A percentile compares a stretch with the other conserved stretches of the same genome.
Conservation (phyloP, 2,888 invertebrate species). For the Seira ritae region DNA sequence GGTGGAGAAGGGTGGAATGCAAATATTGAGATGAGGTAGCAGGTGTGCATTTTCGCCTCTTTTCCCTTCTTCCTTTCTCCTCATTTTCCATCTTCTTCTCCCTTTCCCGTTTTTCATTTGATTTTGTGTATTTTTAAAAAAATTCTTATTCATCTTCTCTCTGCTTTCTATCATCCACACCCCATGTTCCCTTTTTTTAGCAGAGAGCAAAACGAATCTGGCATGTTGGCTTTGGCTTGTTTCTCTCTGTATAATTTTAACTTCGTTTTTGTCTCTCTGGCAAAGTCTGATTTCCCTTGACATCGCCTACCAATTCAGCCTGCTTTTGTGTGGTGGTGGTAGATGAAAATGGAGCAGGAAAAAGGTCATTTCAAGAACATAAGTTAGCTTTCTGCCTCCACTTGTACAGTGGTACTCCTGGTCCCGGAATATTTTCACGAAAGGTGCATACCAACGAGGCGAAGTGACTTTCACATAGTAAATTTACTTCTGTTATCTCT, state of each 20-base stretch:
- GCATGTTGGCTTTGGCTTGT: background rate
- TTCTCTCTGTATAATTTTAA: background rate
- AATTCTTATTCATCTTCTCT: background rate
- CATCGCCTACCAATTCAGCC: conserved; percentile 29
- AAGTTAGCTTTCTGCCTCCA: background rate
- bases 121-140: background rate
- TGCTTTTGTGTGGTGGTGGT: background rate
- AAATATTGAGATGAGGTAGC: conserved; percentile 64
- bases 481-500: background rate
- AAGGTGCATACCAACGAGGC: background rate
- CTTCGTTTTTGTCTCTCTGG: background rate
- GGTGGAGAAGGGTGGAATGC: conserved; percentile 55
- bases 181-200: background rate
- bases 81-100: conserved; percentile 32
- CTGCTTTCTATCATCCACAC: conserved; percentile 2
- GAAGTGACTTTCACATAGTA: background rate
- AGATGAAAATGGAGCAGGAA: background rate
- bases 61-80: conserved; percentile 40
- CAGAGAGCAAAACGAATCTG: background rate
- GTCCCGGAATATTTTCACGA: background rate
- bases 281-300: conserved; percentile 61
- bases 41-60: conserved; percentile 57
- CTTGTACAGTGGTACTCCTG: no score
- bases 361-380: conserved; percentile 5
- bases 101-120: background rate